These are phyloP conservation scores for Cossypha niveicapilla DNA, from an alignment of 2,797 vertebrate genomes.

Conservation along the genomic window DNA sequence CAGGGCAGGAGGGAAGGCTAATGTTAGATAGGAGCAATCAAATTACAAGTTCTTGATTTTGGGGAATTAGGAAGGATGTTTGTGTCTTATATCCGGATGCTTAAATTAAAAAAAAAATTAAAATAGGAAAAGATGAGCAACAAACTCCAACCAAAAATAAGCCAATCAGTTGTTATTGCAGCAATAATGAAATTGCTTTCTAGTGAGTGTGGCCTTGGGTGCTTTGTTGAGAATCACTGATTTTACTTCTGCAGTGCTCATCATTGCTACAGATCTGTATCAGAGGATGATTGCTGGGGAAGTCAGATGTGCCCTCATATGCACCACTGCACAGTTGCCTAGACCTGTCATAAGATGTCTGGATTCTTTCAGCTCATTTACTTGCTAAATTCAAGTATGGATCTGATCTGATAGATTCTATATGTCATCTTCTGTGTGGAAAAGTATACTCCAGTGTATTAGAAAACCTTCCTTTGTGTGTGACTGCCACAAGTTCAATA, in stretches of 20 bases:
- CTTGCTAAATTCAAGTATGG: background rate
- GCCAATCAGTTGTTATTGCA: background rate
- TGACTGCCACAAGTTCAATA: background rate
- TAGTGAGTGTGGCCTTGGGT: background rate
- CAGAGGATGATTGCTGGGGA: background rate
- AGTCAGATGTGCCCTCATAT: background rate
- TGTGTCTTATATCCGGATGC: background rate
- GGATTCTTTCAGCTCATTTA: background rate
- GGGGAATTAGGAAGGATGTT: background rate
- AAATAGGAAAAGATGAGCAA: no score
- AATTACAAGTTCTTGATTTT: background rate
- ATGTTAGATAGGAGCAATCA: background rate
- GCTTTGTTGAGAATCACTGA: background rate
- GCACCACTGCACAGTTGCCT: background rate
- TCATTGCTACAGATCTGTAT: background rate
- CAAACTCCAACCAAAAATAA: background rate
- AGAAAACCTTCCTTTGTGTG: background rate
- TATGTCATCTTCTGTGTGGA: background rate
- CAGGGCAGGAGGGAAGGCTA: background rate
- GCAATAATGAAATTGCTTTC: background rate
- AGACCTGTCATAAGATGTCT: background rate
- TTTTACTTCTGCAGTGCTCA: background rate
- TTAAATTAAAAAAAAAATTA: background rate
- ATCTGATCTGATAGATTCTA: background rate
- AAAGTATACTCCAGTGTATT: background rate